These are phyloP conservation scores for Alethe castanea DNA, from an alignment of 2,113 vertebrate genomes.

Conservation along the genomic window DNA sequence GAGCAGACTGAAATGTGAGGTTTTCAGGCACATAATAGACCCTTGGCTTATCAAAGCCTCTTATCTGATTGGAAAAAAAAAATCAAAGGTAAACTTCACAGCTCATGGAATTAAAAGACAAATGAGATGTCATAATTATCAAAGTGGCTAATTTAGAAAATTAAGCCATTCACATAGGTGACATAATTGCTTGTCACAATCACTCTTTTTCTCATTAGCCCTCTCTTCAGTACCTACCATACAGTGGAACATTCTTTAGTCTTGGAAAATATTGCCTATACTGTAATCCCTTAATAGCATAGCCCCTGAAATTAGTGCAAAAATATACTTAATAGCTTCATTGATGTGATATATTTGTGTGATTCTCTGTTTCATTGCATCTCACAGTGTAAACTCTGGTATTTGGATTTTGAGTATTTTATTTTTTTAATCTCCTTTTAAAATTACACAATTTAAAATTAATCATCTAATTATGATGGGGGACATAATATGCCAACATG, in stretches of 20 bases:
- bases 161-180: constrained; percentile 85
- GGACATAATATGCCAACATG: neutral
- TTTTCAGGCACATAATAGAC: constrained; percentile 78
- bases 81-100: constrained; percentile 80
- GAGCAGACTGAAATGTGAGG: constrained; percentile 70
- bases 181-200: constrained; percentile 90
- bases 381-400: neutral
- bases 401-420: constrained; percentile 27
- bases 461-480: constrained; percentile 46
- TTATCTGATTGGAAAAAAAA: constrained; percentile 77
- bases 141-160: constrained; percentile 87
- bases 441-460: constrained; percentile 27
- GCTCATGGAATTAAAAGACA: constrained; percentile 83
- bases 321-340: constrained; percentile 37
- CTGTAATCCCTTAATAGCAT: constrained; percentile 52
- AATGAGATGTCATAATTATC: constrained; percentile 90
- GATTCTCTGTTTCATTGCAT: neutral
- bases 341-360: neutral
- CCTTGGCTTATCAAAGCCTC: constrained; percentile 80
- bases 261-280: constrained; percentile 49
- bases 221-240: constrained; percentile 68
- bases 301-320: neutral
- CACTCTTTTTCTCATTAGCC: constrained; percentile 86
- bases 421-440: constrained; percentile 12
- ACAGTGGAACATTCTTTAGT: constrained; percentile 53